Base-by-base conservation (phyloP, 2,888 invertebrate species). In the Macroteleia sp. region DNA sequence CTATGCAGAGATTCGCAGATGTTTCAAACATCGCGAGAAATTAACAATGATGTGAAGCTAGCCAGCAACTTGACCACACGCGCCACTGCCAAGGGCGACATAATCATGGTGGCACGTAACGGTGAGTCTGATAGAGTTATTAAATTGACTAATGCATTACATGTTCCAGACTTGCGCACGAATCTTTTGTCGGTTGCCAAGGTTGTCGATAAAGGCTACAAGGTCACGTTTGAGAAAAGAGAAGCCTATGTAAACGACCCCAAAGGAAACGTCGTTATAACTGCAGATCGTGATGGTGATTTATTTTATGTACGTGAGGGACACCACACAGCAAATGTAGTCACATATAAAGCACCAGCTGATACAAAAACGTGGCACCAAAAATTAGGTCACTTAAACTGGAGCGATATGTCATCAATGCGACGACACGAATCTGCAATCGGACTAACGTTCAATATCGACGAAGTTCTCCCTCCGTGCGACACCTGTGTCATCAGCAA, bases 121-220 rank as follows among this genome's bases (percentile, higher is more conserved):
- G 44, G 41, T 16, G n/a, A n/a, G n/a, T 1, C 41, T 10, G 14
- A 9, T 4, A 48, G 19, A n/a, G 25, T 48, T 12, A 19, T 56
- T 22, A 12, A 48, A 9, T 16, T 42, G 10, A 46, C 67, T 34
- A 39, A 79, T 10, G 62, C 77, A 1, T 62, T 83, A 1, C 75
- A 39, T 10, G 80, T 82, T 6, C 82, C 81, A 0, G 70, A 76
- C 25, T 36, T 81, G 0, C 48, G 83, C 14, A 79, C 79, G 2
- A 84, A 84, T 32, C 17, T 84, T 2, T 17, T 81, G 8, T 83
- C 80, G 1, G 75, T 84, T 0, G 75, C 80, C 0, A 82, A 81
- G 50, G 79, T 83, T 2, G 71, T 77, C 1, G 78, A 80, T 46
- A 52, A 42, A 6, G 62, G 48, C 1, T 48, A 75, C 25, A 20